Conservation (phyloP, 2,113 vertebrate species). For the Siphamia tubifer region DNA sequence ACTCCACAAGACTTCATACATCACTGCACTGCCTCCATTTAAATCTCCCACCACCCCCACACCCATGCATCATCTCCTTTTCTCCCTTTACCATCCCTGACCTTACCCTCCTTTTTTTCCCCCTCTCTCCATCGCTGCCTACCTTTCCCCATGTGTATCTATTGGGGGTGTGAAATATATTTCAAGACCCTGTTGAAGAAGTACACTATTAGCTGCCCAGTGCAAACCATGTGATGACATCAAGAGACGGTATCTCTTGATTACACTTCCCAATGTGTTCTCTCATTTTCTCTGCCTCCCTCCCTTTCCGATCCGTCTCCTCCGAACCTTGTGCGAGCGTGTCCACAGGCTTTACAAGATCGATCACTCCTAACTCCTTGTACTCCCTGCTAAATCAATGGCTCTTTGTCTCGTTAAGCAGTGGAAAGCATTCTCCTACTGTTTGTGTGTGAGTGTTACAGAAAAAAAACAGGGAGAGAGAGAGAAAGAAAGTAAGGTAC, state of each 20-base stretch:
- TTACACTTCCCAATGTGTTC: slow-evolving; percentile 13
- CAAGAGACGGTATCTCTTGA: slow-evolving; percentile 24
- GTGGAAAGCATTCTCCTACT: slow-evolving; percentile 3
- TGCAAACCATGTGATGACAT: slow-evolving; percentile 41
- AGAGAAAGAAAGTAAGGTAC: not conserved
- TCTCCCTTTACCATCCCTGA: too few relatives aligned
- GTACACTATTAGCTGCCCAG: slow-evolving; percentile 48
- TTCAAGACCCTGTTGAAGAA: too few relatives aligned
- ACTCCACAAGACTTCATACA: slow-evolving; percentile 29
- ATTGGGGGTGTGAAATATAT: slow-evolving; percentile 32
- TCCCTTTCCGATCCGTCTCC: slow-evolving; percentile 21
- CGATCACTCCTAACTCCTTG: slow-evolving; percentile 65
- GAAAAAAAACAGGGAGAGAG: slow-evolving; percentile 8
- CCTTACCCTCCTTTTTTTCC: not conserved
- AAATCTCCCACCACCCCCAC: not conserved
- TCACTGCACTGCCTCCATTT: slow-evolving; percentile 26
- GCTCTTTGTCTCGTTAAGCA: slow-evolving; percentile 63
- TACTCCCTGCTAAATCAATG: slow-evolving; percentile 70
- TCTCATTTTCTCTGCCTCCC: not conserved
- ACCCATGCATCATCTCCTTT: not conserved
- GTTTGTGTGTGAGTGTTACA: slow-evolving; percentile 4
- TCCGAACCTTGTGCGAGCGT: slow-evolving; percentile 27
- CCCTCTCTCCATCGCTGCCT: slow-evolving; percentile 7
- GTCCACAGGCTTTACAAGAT: slow-evolving; percentile 63
- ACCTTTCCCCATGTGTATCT: slow-evolving; percentile 52